Base-by-base conservation (phyloP, 1,140 invertebrate species). In the Drosophila pruinosa region DNA sequence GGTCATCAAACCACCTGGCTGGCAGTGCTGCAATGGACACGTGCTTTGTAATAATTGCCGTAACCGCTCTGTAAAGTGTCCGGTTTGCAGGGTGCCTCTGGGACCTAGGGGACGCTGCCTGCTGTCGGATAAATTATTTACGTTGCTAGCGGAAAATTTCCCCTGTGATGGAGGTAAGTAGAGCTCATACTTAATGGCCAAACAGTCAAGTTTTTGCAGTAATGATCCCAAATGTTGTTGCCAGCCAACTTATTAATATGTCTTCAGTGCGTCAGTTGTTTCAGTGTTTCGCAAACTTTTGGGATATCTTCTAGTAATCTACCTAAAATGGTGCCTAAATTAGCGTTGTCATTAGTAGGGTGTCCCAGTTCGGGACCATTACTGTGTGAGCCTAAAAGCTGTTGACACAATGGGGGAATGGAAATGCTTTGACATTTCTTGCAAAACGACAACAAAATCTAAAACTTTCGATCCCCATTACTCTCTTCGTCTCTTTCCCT, bases 21-120 rank as follows among this genome's bases (percentile, higher is more conserved):
- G 90, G 78, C 92, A 92, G 63, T 92, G 92, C 77, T 91, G 89
- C 78, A 92, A 92, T 56, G 92, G 92, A 68, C 92, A 92, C 73
- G 82, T 92, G 19, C 80, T 92, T 8, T 92, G 92, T 50, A 90
- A 90, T 69, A 89, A 89, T 73, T 92, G 92, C 74, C 90, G 92
- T 45, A 80, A 85, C 50, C 91, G 91, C 24, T 89, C 91, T 6
- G 89, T 88, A n/a, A 90, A 90, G 62, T 92, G 92, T 75, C 91
- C 92, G 7, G 89, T 92, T 26, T 92, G 92, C 65, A 77, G 92
- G 8, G 91, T 92, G 48, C 76, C 91, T 4, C 53, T 91, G 62
- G 90, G 92, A 22, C 89, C 91, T 14, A 72, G 91, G 17, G 92
- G 92, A 36, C 80, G 92, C 36, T 92, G 91, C 63, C 77, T 92